Base-by-base conservation (phyloP, 2,888 invertebrate species). In the Aspidapion aeneum region DNA sequence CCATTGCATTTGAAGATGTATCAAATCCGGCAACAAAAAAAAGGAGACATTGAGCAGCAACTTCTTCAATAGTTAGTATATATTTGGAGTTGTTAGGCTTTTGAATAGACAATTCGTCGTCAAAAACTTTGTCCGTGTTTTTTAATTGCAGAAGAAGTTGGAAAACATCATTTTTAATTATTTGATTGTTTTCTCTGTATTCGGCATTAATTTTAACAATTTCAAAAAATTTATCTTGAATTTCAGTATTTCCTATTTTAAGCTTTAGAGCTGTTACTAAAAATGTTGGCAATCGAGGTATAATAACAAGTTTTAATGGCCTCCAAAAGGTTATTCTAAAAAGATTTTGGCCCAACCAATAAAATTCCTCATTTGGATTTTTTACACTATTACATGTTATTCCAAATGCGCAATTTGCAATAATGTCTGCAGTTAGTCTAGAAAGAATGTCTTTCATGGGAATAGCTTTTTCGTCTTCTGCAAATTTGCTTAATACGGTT, bases 1-100 rank as follows among this genome's bases (percentile, higher is more conserved):
- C 82, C 48, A 86, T 71, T n/a, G 85, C 72, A 18, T 57, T 59
- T 1, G 63, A 63, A n/a, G 59, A 63, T n/a, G 61, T 61, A 3
- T 60, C 59, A 51, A 58, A 66, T 18, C 63, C 66, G 12, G 5
- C 35, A 35, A 35, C 12, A 35, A 35, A 12, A n/a, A 35, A 35
- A 12, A 35, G 35, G 35, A 35, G 3, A 35, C 35, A 35, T 35
- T 35, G 35, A 35, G 35, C 35, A 7, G 35, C 12, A 7, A 12
- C 35, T 35, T 35, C 35, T 35, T 35, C 35, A 35, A 35, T 35
- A 7, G 35, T 35, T 35, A 35, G n/a, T n/a, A n/a, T n/a, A n/a
- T n/a, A n/a, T n/a, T n/a, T n/a, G n/a, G n/a, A n/a, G n/a, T n/a
- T n/a, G n/a, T n/a, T n/a, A n/a, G n/a, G n/a, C n/a, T n/a, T n/a